phyloP scores from a whole-genome alignment of 2,888 invertebrate genomes.

The Neoitamus cyanurus region DNA sequence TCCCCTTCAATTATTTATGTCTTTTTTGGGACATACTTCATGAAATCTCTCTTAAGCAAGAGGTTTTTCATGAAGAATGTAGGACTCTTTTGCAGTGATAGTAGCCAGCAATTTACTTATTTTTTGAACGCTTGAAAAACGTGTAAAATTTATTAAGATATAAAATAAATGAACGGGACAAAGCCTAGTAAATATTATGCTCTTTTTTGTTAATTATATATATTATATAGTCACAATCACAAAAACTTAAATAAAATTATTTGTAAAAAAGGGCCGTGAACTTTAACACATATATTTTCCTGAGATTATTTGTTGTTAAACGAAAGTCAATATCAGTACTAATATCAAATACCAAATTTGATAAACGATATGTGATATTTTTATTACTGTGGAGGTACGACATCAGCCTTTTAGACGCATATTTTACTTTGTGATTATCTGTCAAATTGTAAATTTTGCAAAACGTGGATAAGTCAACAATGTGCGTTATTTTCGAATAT shows the following conservation, averaged over 20 bases:
- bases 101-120: slow-evolving; percentile 52
- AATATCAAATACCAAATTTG: too few relatives aligned
- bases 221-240: background rate
- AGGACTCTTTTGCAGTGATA: background rate
- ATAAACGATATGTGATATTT: too few relatives aligned
- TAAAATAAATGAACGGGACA: slow-evolving; percentile 52
- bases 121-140: slow-evolving; percentile 20
- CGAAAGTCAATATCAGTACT: too few relatives aligned
- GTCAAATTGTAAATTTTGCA: too few relatives aligned
- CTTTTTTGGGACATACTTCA: background rate
- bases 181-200: background rate
- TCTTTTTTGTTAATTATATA: background rate
- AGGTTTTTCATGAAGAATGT: background rate
- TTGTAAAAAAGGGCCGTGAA: too few relatives aligned
- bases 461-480: too few relatives aligned
- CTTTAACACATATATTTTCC: too few relatives aligned
- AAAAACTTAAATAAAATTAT: background rate
- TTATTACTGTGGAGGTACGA: too few relatives aligned
- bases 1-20: slow-evolving; percentile 53
- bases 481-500: too few relatives aligned
- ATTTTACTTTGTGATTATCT: too few relatives aligned
- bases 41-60: background rate
- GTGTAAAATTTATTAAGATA: background rate
- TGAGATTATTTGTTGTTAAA: too few relatives aligned
- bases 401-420: too few relatives aligned